phyloP scores from a whole-genome alignment of 2,113 vertebrate genomes.

The Aptenodytes forsteri region DNA sequence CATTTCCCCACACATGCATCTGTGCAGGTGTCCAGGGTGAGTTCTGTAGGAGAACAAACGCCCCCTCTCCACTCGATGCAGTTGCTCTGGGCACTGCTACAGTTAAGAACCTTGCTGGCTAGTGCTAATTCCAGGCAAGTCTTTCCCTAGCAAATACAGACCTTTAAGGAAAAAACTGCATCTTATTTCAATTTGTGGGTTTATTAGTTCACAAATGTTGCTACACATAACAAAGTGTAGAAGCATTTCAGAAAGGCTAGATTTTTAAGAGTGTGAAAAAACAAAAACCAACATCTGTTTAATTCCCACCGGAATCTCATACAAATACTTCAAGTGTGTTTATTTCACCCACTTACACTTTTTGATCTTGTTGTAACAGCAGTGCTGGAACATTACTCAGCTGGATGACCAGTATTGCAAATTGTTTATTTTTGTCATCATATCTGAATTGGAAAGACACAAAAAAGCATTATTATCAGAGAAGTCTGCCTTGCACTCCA shows the following conservation, averaged over 20 bases:
- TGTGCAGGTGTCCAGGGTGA: background rate
- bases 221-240: background rate
- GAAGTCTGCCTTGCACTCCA: background rate
- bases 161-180: background rate
- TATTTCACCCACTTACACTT: conserved; percentile 81
- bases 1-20: background rate
- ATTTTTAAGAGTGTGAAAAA: background rate
- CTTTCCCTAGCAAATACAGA: background rate
- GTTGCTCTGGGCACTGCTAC: background rate
- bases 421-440: conserved; percentile 88
- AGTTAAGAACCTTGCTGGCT: background rate
- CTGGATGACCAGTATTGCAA: conserved; percentile 86
- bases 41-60: background rate
- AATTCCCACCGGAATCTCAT: background rate
- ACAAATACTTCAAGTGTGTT: background rate
- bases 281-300: background rate
- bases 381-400: conserved; percentile 85
- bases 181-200: background rate
- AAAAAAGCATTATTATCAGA: background rate
- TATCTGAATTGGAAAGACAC: conserved; percentile 73
- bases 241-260: background rate
- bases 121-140: background rate
- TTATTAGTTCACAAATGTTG: background rate
- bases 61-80: rapidly evolving
- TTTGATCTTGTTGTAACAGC: conserved; percentile 81